Base-by-base conservation (phyloP, 2,888 invertebrate genomes). In the Ormia ochracea region DNA sequence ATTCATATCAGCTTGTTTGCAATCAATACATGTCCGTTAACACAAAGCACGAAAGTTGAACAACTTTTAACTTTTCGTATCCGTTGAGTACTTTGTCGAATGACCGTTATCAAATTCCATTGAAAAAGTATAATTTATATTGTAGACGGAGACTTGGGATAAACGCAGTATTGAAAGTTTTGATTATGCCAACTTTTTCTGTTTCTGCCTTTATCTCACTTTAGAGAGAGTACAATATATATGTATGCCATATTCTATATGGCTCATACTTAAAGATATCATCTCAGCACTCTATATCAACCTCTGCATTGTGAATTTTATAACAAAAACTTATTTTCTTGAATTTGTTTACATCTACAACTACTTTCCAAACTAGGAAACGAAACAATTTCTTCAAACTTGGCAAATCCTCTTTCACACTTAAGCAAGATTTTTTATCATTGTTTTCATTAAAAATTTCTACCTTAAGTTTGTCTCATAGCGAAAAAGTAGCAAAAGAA, bases 381-480 rank as follows among this genome's bases (percentile, higher is more conserved):
- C 9, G n/a, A 52, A 72, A 61, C 9, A 23, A 14, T 77, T 63
- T 52, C 54, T 52, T 21, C 28, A 69, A 77, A 77, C 69, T 76
- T 68, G 21, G 4, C 23, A 26, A 17, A 38, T 7, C 19, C 17
- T 65, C 31, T 36, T 12, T 14, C 7, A 12, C 21, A 56, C 14
- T 54, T 69, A 19, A 4, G 19, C 17, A 50, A 36, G 23, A 48
- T 52, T 43, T 68, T 50, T 38, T 50, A 10, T 19, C 9, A 21
- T 54, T 56, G 45, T 61, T 54, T 63, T 69, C 17, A 48, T 63
- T 48, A 31, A 23, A 52, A 36, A 70, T 14, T 52, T 54, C 48
- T 10, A 59, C 58, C 70, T 59, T 66, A 75, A 79, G 70, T 79
- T 70, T 74, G 33, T 58, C 68, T 58, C 58, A 73, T 65, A 4